Conservation (phyloP, 2,888 invertebrate genomes). For the Polydrusus cervinus region DNA sequence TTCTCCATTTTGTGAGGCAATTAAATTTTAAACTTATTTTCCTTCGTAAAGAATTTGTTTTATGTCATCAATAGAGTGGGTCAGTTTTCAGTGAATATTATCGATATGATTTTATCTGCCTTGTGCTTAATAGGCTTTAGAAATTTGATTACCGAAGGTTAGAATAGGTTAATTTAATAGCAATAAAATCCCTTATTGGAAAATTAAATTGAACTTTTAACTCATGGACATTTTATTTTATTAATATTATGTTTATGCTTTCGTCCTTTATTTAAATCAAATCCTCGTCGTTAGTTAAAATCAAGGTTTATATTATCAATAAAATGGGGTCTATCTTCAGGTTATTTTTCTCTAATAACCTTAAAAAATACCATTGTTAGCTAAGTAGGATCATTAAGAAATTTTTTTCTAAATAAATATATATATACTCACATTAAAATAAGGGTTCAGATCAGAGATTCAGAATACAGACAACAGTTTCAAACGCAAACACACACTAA, state of each 20-base stretch:
- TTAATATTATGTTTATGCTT: not conserved
- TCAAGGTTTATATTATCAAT: not conserved
- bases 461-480: no score
- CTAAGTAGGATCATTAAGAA: no score
- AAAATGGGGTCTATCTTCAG: not conserved
- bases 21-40: no score
- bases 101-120: not conserved
- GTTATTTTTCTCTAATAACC: no score
- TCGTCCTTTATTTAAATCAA: slow-evolving; percentile 2
- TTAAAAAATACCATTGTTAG: no score
- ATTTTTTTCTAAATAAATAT: no score
- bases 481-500: not conserved
- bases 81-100: not conserved
- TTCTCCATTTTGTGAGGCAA: no score
- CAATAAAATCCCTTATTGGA: not conserved
- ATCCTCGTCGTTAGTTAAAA: not conserved
- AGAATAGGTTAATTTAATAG: not conserved
- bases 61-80: not conserved
- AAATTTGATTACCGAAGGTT: not conserved
- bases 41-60: not conserved
- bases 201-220: not conserved
- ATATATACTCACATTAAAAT: no score
- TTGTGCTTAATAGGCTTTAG: not conserved
- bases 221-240: not conserved
- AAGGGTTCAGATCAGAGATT: not conserved